A percentile compares a stretch with the other conserved stretches of the same genome.
phyloP scores from a whole-genome alignment of 2,888 invertebrate genomes.

The Pseudococcus jackbeardsleyi region DNA sequence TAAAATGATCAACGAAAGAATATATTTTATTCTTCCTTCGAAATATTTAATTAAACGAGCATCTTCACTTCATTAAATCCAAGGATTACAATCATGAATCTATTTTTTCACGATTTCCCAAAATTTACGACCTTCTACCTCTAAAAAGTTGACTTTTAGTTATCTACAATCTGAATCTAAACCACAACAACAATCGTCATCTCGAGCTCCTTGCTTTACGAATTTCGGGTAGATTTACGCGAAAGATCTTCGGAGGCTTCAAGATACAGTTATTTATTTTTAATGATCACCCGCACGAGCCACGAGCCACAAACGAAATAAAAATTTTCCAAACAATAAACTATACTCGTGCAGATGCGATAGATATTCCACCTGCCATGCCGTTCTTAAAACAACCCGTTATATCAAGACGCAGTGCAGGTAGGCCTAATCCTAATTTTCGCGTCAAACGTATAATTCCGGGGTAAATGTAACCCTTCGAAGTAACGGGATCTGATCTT shows the following conservation, averaged over 20 bases:
- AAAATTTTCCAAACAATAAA: slow-evolving; percentile 45
- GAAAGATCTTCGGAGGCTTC: not conserved
- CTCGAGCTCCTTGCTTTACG: not conserved
- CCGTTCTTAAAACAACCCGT: slow-evolving; percentile 45
- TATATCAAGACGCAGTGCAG: not conserved
- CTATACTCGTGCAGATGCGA: slow-evolving; percentile 31
- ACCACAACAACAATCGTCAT: not conserved
- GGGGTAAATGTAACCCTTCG: slow-evolving; percentile 32
- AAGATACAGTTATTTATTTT: slow-evolving; percentile 35
- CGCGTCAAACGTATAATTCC: slow-evolving; percentile 44
- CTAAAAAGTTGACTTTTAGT: not conserved
- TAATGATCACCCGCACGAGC: slow-evolving; percentile 51
- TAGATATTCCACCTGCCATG: slow-evolving; percentile 29
- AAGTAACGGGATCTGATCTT: slow-evolving; percentile 41
- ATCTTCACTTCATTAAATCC: not conserved
- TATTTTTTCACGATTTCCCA: not conserved
- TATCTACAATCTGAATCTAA: not conserved
- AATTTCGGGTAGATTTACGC: not conserved
- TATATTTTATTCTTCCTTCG: no score
- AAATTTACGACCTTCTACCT: not conserved
- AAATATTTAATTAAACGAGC: not conserved
- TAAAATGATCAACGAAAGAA: no score
- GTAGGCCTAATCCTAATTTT: slow-evolving; percentile 21
- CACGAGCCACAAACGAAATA: slow-evolving; percentile 41
- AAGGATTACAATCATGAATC: not conserved